Evolutionary conservation across 2,888 invertebrate species (phyloP).

Genomic region (Cepaea hortensis): DNA sequence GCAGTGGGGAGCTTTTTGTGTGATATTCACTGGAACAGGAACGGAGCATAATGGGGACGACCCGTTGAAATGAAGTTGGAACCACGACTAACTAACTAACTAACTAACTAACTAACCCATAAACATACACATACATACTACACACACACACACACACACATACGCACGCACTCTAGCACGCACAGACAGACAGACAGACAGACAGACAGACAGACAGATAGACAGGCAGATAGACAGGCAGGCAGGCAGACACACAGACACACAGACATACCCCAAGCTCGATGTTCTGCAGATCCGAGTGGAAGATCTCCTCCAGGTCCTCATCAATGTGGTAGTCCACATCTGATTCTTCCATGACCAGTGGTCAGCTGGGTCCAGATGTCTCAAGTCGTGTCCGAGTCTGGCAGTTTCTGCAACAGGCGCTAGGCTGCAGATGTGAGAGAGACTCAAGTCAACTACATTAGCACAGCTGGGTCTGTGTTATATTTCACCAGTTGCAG

Average conservation of each 20-base stretch:
- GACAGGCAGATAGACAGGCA: not conserved
- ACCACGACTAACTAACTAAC: no score
- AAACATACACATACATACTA: no score
- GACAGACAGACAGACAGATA: not conserved
- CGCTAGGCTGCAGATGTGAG: not conserved
- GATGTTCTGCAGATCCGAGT: slow-evolving; percentile 51
- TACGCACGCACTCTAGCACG: not conserved
- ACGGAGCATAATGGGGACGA: no score
- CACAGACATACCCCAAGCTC: slow-evolving; percentile 49
- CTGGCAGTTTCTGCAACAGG: no score
- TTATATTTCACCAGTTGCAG: no score
- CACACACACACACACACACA: not conserved
- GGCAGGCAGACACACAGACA: not conserved
- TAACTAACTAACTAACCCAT: no score
- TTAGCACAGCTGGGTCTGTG: no score
- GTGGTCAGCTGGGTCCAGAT: not conserved
- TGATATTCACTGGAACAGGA: no score
- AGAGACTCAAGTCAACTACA: no score
- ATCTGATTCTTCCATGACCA: slow-evolving; percentile 12
- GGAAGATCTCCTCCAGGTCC: slow-evolving; percentile 51
- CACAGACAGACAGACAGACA: not conserved
- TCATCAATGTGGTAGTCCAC: slow-evolving; percentile 47
- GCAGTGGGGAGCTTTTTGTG: no score
- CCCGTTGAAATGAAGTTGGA: no score
- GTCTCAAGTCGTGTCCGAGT: not conserved